These are phyloP conservation scores for Sinocyclocheilus maitianheensis DNA, from an alignment of 2,113 vertebrate genomes.

Conservation along the genomic window DNA sequence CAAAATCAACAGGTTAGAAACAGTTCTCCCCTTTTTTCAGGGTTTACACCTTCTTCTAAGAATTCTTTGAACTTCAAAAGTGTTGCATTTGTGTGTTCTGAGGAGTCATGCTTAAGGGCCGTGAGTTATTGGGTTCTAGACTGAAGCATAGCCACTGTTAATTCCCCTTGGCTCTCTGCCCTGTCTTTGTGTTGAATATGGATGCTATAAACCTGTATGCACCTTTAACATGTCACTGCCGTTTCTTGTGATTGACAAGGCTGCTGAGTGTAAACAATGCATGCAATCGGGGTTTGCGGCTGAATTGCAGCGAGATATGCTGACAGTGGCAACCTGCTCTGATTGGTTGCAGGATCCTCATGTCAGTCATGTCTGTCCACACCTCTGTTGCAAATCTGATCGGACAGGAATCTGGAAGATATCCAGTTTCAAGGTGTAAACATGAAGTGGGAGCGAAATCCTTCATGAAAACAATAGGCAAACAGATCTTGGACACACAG, in stretches of 20 bases:
- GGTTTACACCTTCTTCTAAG: constrained; percentile 43
- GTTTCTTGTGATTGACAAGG: constrained; percentile 29
- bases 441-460: neutral
- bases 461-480: neutral
- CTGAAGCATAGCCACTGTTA: constrained; percentile 56
- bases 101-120: constrained; percentile 33
- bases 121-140: constrained; percentile 55
- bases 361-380: constrained; percentile 9
- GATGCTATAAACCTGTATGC: neutral
- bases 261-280: constrained; percentile 23
- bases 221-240: constrained; percentile 17
- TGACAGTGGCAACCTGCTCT: neutral
- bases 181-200: constrained; percentile 48
- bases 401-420: constrained; percentile 3
- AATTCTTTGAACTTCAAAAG: constrained; percentile 40
- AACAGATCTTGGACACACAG: neutral
- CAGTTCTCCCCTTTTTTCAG: constrained; percentile 22
- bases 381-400: neutral
- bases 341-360: neutral
- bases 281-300: neutral
- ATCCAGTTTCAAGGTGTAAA: neutral
- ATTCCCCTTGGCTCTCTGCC: constrained; percentile 68
- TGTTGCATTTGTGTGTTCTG: constrained; percentile 29
- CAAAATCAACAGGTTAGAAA: constrained; percentile 37
- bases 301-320: neutral